These are phyloP conservation scores for Megaustenia siamemsis DNA, from an alignment of 2,888 invertebrate genomes.

Conservation along the genomic window DNA sequence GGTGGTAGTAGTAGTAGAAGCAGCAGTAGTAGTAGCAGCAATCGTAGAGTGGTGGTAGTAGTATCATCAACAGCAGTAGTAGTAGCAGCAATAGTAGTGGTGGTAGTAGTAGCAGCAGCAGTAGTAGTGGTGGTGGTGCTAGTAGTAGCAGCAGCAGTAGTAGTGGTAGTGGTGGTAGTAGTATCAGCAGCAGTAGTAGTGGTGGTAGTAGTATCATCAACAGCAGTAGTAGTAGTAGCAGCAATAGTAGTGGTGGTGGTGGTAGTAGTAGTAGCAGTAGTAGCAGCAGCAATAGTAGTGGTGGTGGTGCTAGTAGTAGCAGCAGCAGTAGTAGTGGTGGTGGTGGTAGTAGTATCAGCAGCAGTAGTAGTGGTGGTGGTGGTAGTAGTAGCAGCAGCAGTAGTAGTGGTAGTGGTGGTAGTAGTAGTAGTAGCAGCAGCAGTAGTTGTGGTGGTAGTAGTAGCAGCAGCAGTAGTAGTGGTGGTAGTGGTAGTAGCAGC, in stretches of 20 bases:
- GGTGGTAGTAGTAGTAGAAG: neutral
- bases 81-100: neutral
- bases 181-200: neutral
- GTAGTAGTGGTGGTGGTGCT: neutral
- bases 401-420: neutral
- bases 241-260: neutral
- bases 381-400: neutral
- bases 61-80: neutral
- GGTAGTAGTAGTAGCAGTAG: conserved; percentile 1
- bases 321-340: neutral
- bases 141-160: neutral
- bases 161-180: neutral
- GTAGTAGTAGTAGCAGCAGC: neutral
- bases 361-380: neutral
- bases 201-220: neutral
- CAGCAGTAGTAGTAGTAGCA: neutral
- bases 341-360: neutral
- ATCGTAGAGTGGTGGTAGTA: neutral
- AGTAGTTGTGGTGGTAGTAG: neutral
- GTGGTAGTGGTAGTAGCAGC: neutral
- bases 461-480: neutral
- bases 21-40: neutral
- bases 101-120: neutral
- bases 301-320: neutral
- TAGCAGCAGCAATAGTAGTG: neutral